A percentile compares a stretch with the other conserved stretches of the same genome.
Evolutionary conservation across 2,888 invertebrate genomes (phyloP).

Genomic region (Norana najaformis): DNA sequence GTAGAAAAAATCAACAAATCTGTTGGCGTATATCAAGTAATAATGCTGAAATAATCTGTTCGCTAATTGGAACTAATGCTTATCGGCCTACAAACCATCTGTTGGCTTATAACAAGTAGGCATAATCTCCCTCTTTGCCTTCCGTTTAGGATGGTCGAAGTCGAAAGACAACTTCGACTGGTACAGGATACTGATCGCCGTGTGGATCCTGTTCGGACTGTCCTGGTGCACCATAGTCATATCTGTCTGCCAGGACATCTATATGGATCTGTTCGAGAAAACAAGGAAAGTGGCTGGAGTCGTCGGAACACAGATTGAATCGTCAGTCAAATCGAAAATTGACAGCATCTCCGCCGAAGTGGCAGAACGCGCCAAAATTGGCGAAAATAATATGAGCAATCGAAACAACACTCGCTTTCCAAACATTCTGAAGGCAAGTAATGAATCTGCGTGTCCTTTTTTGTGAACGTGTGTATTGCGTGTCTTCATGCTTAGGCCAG

Average conservation of each 20-base stretch:
- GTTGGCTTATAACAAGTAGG: no score
- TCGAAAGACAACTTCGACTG: neutral
- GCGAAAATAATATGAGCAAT: neutral
- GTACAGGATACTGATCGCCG: conserved; percentile 16
- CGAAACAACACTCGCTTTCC: neutral
- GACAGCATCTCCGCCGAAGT: neutral
- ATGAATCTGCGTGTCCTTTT: neutral
- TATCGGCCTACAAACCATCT: no score
- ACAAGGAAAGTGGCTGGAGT: neutral
- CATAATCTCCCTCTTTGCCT: neutral
- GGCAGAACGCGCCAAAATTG: neutral
- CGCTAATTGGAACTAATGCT: no score
- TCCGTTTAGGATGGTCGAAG: neutral
- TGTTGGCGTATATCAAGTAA: no score
- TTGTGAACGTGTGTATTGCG: neutral
- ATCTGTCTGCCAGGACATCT: conserved; percentile 26
- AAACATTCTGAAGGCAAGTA: neutral
- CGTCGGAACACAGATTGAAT: neutral
- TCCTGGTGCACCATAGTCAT: conserved; percentile 29
- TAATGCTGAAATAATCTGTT: no score
- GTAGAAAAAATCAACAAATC: no score
- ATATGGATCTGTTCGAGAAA: conserved; percentile 9
- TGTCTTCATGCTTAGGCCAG: no score
- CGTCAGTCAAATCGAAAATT: neutral
- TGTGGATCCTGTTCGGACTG: conserved; percentile 31